Conservation (phyloP, 2,797 vertebrate genomes). For the Remorina albescens region DNA sequence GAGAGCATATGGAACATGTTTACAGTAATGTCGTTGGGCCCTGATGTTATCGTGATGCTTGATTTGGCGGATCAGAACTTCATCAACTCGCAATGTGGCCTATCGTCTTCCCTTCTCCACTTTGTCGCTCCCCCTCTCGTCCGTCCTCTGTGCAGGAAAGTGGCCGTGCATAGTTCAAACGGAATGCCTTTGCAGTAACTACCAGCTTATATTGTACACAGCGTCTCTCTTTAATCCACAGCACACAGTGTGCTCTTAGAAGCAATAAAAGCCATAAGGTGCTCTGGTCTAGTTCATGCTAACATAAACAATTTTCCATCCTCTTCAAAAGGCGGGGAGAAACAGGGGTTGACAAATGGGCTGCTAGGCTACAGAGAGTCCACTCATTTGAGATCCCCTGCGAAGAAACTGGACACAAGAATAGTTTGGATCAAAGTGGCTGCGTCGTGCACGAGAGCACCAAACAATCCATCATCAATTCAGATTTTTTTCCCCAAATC, state of each 20-base stretch:
- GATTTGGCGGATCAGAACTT: conserved; percentile 57
- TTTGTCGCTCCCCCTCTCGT: conserved; percentile 15
- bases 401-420: conserved; percentile 60
- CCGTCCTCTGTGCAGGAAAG: conserved; percentile 7
- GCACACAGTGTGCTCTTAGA: conserved; percentile 53
- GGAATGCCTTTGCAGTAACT: conserved; percentile 32
- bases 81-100: conserved; percentile 41
- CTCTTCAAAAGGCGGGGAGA: conserved; percentile 52
- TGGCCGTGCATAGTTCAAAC: neutral
- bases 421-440: conserved; percentile 55
- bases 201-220: conserved; percentile 33
- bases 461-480: conserved; percentile 39
- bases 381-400: conserved; percentile 18
- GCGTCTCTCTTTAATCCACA: conserved; percentile 44
- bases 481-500: conserved; percentile 12
- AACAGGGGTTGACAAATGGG: conserved; percentile 49
- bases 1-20: conserved; percentile 80
- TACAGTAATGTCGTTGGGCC: conserved; percentile 60
- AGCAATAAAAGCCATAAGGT: conserved; percentile 58
- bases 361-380: conserved; percentile 56
- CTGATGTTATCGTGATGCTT: conserved; percentile 72
- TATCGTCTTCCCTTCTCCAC: conserved; percentile 12
- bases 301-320: conserved; percentile 68
- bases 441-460: conserved; percentile 29
- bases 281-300: conserved; percentile 64